phyloP scores from a whole-genome alignment of 1,140 invertebrate genomes.

The Oncopodura yosiiana region DNA sequence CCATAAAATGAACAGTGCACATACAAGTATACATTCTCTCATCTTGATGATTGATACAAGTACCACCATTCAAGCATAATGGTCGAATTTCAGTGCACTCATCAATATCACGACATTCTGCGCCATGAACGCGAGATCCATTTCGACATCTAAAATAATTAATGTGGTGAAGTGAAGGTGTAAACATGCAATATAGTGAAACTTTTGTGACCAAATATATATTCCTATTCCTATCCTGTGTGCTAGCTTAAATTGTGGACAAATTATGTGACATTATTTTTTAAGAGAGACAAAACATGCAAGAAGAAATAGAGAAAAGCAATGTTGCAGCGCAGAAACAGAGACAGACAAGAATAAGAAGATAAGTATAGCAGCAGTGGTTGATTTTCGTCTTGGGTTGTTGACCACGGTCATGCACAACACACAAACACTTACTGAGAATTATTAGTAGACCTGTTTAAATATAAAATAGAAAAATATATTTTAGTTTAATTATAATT shows the following conservation, averaged over 20 bases:
- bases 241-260: too few species aligned
- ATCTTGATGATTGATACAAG: constrained; percentile 57
- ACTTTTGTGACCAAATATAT: too few species aligned
- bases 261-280: too few species aligned
- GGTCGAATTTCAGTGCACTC: constrained; percentile 53
- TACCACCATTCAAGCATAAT: constrained; percentile 63
- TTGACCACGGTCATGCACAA: not conserved
- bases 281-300: too few species aligned
- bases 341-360: not conserved
- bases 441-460: constrained; percentile 86
- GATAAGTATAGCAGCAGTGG: not conserved
- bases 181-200: too few species aligned
- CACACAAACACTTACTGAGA: constrained; percentile 60
- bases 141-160: constrained; percentile 54
- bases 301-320: too few species aligned
- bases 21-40: constrained; percentile 61
- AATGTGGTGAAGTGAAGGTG: too few species aligned
- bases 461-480: too few species aligned
- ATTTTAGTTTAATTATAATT: too few species aligned
- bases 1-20: constrained; percentile 63
- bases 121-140: constrained; percentile 52
- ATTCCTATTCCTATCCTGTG: too few species aligned
- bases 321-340: not conserved
- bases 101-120: constrained; percentile 61
- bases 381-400: not conserved